Evolutionary conservation across 1,140 invertebrate genomes (phyloP).

Genomic region (Euschistus heros): DNA sequence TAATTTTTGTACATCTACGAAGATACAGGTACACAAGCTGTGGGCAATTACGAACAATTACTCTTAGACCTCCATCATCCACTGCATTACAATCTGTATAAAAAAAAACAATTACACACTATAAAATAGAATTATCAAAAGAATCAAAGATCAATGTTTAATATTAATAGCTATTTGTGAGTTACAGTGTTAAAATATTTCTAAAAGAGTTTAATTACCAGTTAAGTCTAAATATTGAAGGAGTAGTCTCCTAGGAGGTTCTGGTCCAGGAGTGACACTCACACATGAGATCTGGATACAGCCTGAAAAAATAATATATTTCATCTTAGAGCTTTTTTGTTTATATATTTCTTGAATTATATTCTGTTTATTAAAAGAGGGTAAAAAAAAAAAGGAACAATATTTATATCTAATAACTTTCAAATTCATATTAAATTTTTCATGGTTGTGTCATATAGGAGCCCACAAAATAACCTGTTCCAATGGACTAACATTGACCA

Average conservation of each 20-base stretch:
- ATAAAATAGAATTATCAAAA: neutral
- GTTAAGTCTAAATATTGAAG: slow-evolving; percentile 70
- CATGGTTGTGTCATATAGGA: too few species aligned
- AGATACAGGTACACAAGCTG: slow-evolving; percentile 81
- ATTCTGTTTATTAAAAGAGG: too few species aligned
- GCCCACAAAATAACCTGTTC: too few species aligned
- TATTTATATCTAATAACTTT: too few species aligned
- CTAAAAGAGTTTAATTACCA: slow-evolving; percentile 16
- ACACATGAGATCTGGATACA: slow-evolving; percentile 58
- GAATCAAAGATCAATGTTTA: neutral
- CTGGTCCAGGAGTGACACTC: slow-evolving; percentile 49
- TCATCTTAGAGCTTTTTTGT: too few species aligned
- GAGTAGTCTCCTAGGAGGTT: slow-evolving; percentile 47
- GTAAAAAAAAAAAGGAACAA: too few species aligned
- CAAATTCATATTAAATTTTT: too few species aligned
- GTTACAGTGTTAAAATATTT: neutral
- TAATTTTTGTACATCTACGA: slow-evolving; percentile 72
- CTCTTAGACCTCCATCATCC: slow-evolving; percentile 68
- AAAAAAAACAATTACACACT: neutral
- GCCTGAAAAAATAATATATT: slow-evolving; percentile 38
- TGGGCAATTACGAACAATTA: slow-evolving; percentile 73
- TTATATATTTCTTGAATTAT: too few species aligned
- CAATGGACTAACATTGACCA: too few species aligned
- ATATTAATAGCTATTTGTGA: neutral
- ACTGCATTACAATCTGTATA: slow-evolving; percentile 60